Conservation (phyloP, 2,797 vertebrate species). For the Pseudochromis fuscus region DNA sequence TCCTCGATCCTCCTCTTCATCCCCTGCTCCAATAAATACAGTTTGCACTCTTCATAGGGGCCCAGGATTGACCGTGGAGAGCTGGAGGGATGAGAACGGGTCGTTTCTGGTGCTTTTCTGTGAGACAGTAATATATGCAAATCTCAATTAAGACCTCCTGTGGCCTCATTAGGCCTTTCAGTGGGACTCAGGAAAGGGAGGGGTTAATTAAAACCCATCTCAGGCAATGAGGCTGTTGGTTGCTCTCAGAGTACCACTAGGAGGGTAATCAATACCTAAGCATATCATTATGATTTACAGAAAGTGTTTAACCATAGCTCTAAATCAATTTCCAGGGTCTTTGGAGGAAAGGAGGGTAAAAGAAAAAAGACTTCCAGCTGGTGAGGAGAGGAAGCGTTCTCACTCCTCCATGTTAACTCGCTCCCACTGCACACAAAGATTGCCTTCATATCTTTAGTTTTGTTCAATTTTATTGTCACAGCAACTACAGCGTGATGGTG, state of each 20-base stretch:
- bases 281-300: constrained; percentile 82
- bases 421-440: constrained; percentile 67
- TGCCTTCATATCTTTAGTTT: constrained; percentile 49
- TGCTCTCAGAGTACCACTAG: constrained; percentile 61
- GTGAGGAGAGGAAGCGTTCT: constrained; percentile 59
- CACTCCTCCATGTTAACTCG: constrained; percentile 58
- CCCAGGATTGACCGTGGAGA: constrained; percentile 46
- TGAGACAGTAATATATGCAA: constrained; percentile 80
- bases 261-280: constrained; percentile 79
- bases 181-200: constrained; percentile 57
- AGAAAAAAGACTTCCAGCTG: constrained; percentile 56
- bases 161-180: constrained; percentile 79
- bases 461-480: constrained; percentile 65
- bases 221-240: constrained; percentile 58
- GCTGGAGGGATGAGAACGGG: constrained; percentile 48
- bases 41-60: constrained; percentile 53
- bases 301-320: constrained; percentile 77
- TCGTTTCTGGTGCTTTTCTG: constrained; percentile 56
- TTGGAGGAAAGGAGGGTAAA: constrained; percentile 42
- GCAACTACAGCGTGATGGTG: constrained; percentile 42
- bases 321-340: constrained; percentile 73
- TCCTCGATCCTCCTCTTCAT: constrained; percentile 45
- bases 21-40: constrained; percentile 66
- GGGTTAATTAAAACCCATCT: constrained; percentile 81
- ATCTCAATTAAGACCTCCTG: constrained; percentile 81